Conservation (phyloP, 2,888 invertebrate genomes). For the Gari tellinella region DNA sequence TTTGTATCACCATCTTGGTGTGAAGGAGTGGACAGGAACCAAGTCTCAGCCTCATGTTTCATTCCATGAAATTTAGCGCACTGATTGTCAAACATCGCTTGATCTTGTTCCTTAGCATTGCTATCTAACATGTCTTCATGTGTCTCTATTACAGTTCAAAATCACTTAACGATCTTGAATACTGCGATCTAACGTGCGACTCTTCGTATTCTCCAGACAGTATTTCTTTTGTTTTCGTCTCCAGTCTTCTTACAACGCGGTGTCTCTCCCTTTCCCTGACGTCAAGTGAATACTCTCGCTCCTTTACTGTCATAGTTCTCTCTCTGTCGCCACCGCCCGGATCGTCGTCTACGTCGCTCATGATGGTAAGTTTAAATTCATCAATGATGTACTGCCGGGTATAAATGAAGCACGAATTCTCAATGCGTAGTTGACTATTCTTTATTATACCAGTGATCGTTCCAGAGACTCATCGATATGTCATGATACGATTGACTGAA, state of each 20-base stretch:
- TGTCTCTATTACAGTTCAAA: not conserved
- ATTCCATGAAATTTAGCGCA: not conserved
- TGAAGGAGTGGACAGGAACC: not conserved
- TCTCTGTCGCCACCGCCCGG: not conserved
- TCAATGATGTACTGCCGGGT: not conserved
- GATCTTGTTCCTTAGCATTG: not conserved
- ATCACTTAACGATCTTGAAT: not conserved
- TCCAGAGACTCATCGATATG: no score
- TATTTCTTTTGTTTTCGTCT: not conserved
- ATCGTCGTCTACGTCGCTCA: not conserved
- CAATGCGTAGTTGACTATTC: no score
- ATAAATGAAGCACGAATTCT: no score
- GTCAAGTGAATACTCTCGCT: not conserved
- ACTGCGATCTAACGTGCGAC: not conserved
- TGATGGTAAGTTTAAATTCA: not conserved
- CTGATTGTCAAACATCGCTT: not conserved
- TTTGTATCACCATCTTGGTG: not conserved
- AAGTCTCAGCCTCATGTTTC: not conserved
- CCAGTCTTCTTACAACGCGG: not conserved
- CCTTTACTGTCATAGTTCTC: not conserved
- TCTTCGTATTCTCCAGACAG: not conserved
- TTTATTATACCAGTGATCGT: no score
- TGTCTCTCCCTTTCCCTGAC: not conserved
- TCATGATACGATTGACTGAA: no score
- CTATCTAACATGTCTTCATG: not conserved